Percentiles rank a stretch among this genome's conserved stretches.
These are phyloP conservation scores for Ctenodactylus gundi DNA, from an alignment of 2,113 vertebrate species.

Conservation along the genomic window DNA sequence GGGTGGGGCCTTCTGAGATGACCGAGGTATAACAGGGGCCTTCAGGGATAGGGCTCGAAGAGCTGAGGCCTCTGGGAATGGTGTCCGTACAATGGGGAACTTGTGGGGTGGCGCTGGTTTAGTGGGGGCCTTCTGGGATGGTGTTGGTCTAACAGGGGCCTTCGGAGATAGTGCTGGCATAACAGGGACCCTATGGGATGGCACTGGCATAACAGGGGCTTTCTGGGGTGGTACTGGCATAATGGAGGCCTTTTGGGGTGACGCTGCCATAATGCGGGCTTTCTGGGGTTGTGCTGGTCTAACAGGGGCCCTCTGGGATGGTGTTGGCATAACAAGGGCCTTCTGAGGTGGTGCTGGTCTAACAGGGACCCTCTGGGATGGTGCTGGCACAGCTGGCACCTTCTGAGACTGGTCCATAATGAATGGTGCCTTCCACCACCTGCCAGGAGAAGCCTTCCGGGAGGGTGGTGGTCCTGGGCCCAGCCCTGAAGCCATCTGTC, in stretches of 20 bases:
- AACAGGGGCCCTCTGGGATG: not conserved
- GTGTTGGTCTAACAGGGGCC: not conserved
- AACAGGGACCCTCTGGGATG: not conserved
- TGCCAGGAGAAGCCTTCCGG: not conserved
- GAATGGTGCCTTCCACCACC: not conserved
- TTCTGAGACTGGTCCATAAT: not conserved
- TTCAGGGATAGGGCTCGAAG: not conserved
- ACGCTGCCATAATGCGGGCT: fast-evolving
- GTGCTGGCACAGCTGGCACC: not conserved
- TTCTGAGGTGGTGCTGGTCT: not conserved
- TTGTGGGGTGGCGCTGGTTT: not conserved
- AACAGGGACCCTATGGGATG: not conserved
- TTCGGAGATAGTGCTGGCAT: not conserved
- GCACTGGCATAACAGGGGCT: fast-evolving
- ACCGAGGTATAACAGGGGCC: fast-evolving
- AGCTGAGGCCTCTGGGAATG: fast-evolving
- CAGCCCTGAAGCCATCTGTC: fast-evolving
- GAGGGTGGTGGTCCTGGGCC: fast-evolving
- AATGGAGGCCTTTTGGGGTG: not conserved
- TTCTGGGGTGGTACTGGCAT: not conserved
- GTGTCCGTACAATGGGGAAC: not conserved
- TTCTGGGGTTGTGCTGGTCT: not conserved
- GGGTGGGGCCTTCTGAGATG: not conserved
- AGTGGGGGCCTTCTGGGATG: fast-evolving
- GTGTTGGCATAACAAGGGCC: not conserved